These are phyloP conservation scores for Drosophila tropicalis DNA, from an alignment of 1,140 invertebrate species.

Conservation along the genomic window DNA sequence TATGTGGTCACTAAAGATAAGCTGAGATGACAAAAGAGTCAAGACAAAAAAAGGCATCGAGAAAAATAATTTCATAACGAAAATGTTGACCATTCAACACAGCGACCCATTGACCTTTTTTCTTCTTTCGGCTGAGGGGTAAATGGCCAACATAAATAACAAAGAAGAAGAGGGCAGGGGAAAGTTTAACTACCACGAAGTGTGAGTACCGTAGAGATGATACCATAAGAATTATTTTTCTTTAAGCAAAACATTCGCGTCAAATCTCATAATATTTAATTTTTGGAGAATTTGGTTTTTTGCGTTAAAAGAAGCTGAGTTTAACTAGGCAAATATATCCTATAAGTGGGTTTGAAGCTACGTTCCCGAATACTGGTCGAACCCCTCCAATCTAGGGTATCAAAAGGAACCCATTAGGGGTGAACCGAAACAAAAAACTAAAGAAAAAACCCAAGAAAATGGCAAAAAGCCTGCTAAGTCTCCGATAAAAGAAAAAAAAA, in stretches of 20 bases:
- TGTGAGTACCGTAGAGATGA: not conserved
- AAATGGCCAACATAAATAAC: conserved; percentile 22
- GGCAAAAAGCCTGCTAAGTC: conserved; percentile 11
- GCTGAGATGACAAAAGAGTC: conserved; percentile 20
- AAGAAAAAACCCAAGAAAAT: conserved; percentile 7
- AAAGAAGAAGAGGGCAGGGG: not conserved
- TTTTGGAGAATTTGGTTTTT: no score
- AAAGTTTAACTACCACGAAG: not conserved
- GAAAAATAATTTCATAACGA: conserved; percentile 23
- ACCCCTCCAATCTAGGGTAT: not conserved
- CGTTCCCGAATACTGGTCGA: no score
- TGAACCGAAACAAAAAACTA: conserved; percentile 4
- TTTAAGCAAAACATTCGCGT: no score
- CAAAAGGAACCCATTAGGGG: conserved; percentile 15
- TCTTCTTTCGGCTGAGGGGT: not conserved
- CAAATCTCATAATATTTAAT: no score
- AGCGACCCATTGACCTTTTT: conserved; percentile 21
- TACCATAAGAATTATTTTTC: no score
- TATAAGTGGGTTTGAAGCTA: no score
- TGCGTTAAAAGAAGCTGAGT: no score
- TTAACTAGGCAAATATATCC: no score
- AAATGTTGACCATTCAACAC: conserved; percentile 9
- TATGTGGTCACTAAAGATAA: conserved; percentile 19
- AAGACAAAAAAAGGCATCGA: conserved; percentile 16
- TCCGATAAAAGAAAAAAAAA: conserved; percentile 3